Evolutionary conservation across 2,888 invertebrate species (phyloP).

Genomic region (Harpagoxenus sublaevis): DNA sequence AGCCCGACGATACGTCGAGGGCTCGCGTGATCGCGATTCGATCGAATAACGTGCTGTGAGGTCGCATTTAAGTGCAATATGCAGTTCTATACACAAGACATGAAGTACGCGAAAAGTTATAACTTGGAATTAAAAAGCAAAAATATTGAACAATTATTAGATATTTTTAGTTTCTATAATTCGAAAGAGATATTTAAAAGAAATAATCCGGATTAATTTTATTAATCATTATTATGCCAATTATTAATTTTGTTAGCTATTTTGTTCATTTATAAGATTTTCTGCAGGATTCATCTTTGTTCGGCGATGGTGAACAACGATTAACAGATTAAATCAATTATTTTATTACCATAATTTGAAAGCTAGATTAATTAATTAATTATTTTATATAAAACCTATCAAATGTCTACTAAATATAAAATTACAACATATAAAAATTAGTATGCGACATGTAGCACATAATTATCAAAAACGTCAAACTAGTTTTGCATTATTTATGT

Average conservation of each 20-base stretch:
- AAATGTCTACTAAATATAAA: background rate
- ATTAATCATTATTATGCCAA: background rate
- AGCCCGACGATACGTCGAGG: conserved; percentile 7
- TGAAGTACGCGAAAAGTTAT: background rate
- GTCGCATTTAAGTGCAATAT: background rate
- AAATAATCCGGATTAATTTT: background rate
- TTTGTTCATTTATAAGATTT: background rate
- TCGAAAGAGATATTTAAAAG: background rate
- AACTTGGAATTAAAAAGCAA: background rate
- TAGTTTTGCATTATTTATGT: background rate
- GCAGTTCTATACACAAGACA: background rate
- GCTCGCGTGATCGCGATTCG: conserved; percentile 16
- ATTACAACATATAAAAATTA: background rate
- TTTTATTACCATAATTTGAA: background rate
- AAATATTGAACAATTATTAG: background rate
- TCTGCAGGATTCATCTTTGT: background rate
- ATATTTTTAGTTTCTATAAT: background rate
- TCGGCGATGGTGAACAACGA: background rate
- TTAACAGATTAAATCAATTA: background rate
- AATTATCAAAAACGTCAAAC: background rate
- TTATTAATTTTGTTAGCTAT: background rate
- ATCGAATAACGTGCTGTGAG: background rate
- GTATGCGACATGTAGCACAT: background rate
- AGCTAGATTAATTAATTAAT: background rate
- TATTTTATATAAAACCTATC: conserved; percentile 11